Base-by-base conservation (phyloP, 2,888 invertebrate genomes). In the Oscheius sp. region DNA sequence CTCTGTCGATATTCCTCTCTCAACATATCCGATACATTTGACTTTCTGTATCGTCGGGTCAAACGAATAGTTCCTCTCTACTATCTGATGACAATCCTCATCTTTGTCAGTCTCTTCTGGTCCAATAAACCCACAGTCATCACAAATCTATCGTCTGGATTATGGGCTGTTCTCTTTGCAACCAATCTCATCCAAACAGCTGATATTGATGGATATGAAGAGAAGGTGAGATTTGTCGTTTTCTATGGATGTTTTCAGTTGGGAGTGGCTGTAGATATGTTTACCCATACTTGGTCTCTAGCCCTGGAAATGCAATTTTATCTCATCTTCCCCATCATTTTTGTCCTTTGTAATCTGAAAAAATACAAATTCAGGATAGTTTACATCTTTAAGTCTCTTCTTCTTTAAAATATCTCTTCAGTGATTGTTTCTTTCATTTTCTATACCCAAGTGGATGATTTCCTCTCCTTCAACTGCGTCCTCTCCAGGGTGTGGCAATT, bases 231-330 rank as follows among this genome's bases (percentile, higher is more conserved):
- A n/a, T n/a, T n/a, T n/a, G n/a, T n/a, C n/a, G n/a, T n/a, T n/a
- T n/a, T n/a, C n/a, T n/a, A n/a, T n/a, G n/a, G n/a, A n/a, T n/a
- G n/a, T n/a, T 47, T 47, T 22, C 44, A 59, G 59, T 44, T 59
- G n/a, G 59, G 59, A 20, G 22, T 59, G 24, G 62, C 62, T 26
- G 38, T 54, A 6, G 64, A 64, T 22, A 51, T 49, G 36, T 54
- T 51, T 22, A 59, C 59, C 6, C 59, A 59, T 20, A 44, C 59
- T 9, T 59, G 59, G 59, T 59, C 59, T 26, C 41, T 59, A 26
- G 20, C 59, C 26, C 59, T 59, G 8, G 59, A 59, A 44, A 59
- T 59, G 59, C 59, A 59, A 41, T 59, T 59, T 9, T 59, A 59
- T 17, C 14, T 44, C n/a, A n/a, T 59, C 14, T 59, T 59, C 20